These are phyloP conservation scores for Cheilosia vulpina DNA, from an alignment of 2,888 invertebrate species.

Conservation along the genomic window DNA sequence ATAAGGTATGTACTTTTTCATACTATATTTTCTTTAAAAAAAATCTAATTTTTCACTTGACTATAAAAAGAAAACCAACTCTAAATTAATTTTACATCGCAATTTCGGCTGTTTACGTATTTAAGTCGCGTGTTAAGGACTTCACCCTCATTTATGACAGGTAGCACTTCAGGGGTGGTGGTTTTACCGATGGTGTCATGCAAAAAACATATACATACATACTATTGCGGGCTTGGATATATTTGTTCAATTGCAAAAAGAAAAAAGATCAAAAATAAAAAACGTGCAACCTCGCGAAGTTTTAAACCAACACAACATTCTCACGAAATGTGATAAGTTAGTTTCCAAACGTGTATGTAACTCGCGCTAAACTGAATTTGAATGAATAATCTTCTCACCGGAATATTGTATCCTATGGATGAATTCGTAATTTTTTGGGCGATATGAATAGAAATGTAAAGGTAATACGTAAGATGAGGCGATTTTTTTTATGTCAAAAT, in stretches of 20 bases:
- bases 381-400: slow-evolving; percentile 9
- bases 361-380: slow-evolving; percentile 23
- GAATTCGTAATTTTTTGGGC: slow-evolving; percentile 8
- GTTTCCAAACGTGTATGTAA: slow-evolving; percentile 1
- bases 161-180: slow-evolving; percentile 5
- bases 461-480: slow-evolving; percentile 36
- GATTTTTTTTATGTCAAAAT: slow-evolving; percentile 19
- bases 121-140: slow-evolving; percentile 9
- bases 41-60: slow-evolving; percentile 16
- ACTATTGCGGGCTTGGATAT: slow-evolving; percentile 46
- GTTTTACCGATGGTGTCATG: slow-evolving; percentile 60
- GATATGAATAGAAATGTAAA: slow-evolving; percentile 17
- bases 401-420: neutral
- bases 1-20: neutral
- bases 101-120: slow-evolving; percentile 29
- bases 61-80: slow-evolving; percentile 6
- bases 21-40: neutral
- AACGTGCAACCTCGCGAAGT: slow-evolving; percentile 32
- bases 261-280: neutral
- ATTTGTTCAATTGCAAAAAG: slow-evolving; percentile 12
- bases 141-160: slow-evolving; percentile 31
- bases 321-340: slow-evolving; percentile 19
- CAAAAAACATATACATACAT: slow-evolving; percentile 26
- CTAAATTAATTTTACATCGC: slow-evolving; percentile 15
- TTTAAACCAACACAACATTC: slow-evolving; percentile 19